Percentiles rank a stretch among this genome's conserved stretches.
Conservation (phyloP, 2,113 vertebrate genomes). For the Scartelaos histophorus region DNA sequence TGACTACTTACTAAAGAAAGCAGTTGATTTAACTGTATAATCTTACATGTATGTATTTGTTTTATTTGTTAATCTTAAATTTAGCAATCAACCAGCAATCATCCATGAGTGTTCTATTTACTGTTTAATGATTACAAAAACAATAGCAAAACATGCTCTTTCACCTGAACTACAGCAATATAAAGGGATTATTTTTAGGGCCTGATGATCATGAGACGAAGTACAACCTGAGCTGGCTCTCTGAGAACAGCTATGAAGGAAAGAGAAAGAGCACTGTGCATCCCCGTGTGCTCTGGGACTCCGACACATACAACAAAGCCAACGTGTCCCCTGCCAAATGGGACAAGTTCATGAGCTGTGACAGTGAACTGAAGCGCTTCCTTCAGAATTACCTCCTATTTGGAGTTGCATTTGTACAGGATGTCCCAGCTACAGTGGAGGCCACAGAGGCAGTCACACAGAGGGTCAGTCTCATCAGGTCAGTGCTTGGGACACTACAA, state of each 20-base stretch:
- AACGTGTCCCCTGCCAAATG: constrained; percentile 77
- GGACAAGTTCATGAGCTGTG: constrained; percentile 82
- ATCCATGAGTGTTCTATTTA: too few relatives aligned
- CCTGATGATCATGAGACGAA: constrained; percentile 85
- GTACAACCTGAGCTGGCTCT: constrained; percentile 86
- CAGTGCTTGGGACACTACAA: neutral
- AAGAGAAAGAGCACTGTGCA: constrained; percentile 80
- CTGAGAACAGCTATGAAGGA: constrained; percentile 87
- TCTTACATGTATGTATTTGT: too few relatives aligned
- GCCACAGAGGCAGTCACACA: constrained; percentile 81
- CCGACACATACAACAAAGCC: constrained; percentile 80
- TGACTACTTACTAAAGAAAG: too few relatives aligned
- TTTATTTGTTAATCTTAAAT: too few relatives aligned
- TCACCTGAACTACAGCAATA: too few relatives aligned
- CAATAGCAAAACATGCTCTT: too few relatives aligned
- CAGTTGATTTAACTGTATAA: too few relatives aligned
- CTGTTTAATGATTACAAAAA: too few relatives aligned
- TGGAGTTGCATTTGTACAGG: constrained; percentile 90
- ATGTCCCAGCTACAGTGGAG: constrained; percentile 83
- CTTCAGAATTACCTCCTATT: constrained; percentile 86
- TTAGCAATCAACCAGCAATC: too few relatives aligned
- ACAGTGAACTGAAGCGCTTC: constrained; percentile 85
- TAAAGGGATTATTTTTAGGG: constrained; percentile 73
- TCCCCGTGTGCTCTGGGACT: constrained; percentile 85
- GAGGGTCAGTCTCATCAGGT: constrained; percentile 92